These are phyloP conservation scores for Hymenopus coronatus DNA, from an alignment of 2,888 invertebrate genomes.

Conservation along the genomic window DNA sequence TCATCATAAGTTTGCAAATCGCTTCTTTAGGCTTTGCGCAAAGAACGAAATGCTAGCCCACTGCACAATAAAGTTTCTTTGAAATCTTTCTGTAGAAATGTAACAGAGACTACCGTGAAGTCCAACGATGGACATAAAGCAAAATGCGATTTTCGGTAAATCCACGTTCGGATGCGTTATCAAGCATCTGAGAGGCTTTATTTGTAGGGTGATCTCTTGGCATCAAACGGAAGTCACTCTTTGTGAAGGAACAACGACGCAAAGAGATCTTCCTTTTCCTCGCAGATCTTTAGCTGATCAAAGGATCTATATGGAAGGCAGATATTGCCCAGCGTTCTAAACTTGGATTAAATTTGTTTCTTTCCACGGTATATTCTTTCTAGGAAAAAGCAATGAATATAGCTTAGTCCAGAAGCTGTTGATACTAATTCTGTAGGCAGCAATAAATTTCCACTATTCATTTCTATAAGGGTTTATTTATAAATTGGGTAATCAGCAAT, in stretches of 20 bases:
- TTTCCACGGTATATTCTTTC: background rate
- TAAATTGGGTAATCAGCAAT: too few species aligned
- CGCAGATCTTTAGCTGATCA: background rate
- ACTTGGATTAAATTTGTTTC: background rate
- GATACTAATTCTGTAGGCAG: too few species aligned
- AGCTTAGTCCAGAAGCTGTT: background rate
- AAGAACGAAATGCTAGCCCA: background rate
- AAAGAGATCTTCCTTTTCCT: background rate
- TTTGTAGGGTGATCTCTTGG: too few species aligned
- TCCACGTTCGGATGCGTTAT: background rate
- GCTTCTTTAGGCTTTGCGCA: too few species aligned
- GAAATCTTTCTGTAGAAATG: background rate
- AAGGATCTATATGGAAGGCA: background rate
- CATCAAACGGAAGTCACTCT: too few species aligned
- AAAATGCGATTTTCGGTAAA: background rate
- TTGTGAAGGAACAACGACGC: background rate
- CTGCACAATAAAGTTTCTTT: background rate
- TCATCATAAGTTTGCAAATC: too few species aligned
- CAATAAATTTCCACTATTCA: too few species aligned
- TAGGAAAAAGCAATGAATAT: background rate
- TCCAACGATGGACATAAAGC: background rate
- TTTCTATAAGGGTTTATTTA: too few species aligned
- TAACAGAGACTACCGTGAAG: background rate
- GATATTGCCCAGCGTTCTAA: background rate
- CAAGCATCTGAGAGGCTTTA: background rate